Evolutionary conservation across 1,140 invertebrate genomes (phyloP), one percentile per base, ranked within the genome.

Genomic region (Drosophila malerkotliana): DNA sequence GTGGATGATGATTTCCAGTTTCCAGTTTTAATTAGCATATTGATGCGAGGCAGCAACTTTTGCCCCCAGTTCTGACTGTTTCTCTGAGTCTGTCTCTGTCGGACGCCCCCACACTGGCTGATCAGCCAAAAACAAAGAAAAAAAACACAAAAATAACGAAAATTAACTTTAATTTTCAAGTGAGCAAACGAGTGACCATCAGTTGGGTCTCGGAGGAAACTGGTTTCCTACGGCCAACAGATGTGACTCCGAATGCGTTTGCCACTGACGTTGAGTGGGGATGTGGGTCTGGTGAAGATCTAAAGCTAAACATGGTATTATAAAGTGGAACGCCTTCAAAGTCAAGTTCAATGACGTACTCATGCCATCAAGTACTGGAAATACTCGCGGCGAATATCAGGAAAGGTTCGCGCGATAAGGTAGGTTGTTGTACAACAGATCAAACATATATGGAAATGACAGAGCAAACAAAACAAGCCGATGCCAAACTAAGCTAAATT

Each of bases 291-390:
- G 26, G 45, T 21, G 61, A 75, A 76, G 72, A 76, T 76, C 63
- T 60, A 67, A 55, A 68, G 30, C 72, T 68, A 76, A 76, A 74
- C 72, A 74, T 74, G 72, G 72, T 74, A 74, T 75, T 74, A 74
- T 66, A 66, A 75, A 76, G 62, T 76, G 72, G 72, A 76, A 76
- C 73, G 73, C 72, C 73, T 76, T 76, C 72, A 76, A 76, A 76
- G 72, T 76, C 73, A 76, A 76, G 73, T 76, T 76, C 73, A 76
- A 76, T 76, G 73, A 76, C 73, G 73, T 76, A 76, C 73, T 76
- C 72, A 56, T 32, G 55, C 47, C 61, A 55, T 67, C 61, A 76
- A 75, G 72, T 75, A 60, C 72, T 55, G 63, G 54, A 68, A 56
- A 68, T 67, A 56, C 41, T n/a, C 48, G 49, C 58, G 30, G 41